Evolutionary conservation across 1,140 invertebrate species (phyloP).

Genomic region (Helicoverpa zea): DNA sequence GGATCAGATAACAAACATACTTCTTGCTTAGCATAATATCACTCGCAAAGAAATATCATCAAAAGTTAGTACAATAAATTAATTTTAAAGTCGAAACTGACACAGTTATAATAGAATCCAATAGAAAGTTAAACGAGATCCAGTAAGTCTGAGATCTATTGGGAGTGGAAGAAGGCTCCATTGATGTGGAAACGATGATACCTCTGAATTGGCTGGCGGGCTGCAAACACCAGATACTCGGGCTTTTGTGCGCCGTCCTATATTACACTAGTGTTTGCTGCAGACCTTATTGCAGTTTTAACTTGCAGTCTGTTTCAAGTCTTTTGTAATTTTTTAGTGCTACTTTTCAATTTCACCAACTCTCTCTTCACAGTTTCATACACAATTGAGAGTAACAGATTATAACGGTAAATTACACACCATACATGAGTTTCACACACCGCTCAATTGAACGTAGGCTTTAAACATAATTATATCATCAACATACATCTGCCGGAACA

Average conservation of each 20-base stretch:
- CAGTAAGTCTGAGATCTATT: conserved; percentile 24
- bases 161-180: conserved; percentile 30
- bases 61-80: background rate
- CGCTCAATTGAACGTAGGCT: conserved; percentile 11
- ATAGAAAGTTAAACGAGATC: conserved; percentile 42
- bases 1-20: too few species aligned
- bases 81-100: background rate
- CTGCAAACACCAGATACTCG: conserved; percentile 41
- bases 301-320: background rate
- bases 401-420: conserved; percentile 12
- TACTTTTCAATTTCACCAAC: background rate
- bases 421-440: background rate
- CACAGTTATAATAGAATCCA: conserved; percentile 16
- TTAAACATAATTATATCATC: background rate
- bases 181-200: conserved; percentile 45
- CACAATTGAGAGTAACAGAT: background rate
- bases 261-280: conserved; percentile 32
- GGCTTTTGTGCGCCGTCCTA: background rate
- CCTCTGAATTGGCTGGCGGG: conserved; percentile 33
- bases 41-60: background rate
- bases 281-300: conserved; percentile 35
- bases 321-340: background rate
- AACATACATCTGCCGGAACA: background rate
- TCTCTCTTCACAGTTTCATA: background rate
- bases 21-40: too few species aligned